Base-by-base conservation (phyloP, 2,113 vertebrate genomes). In the Heloderma charlesbogerti region DNA sequence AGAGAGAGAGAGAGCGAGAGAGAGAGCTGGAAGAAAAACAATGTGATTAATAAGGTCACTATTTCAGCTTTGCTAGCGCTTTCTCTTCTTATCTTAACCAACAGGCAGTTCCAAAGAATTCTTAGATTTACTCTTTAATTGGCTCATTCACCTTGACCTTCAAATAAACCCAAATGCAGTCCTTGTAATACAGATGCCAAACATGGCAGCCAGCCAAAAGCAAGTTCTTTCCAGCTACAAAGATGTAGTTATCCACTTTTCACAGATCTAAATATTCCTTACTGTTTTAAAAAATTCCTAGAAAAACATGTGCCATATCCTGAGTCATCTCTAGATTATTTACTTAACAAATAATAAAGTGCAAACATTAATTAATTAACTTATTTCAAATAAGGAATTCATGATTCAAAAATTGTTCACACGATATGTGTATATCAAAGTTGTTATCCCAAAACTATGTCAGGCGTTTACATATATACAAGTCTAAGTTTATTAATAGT, bases 71-170 rank as follows among this genome's bases (percentile, higher is more conserved):
- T 80, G 48, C 10, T 87, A 45, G 88, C 85, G n/a, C 16, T 92
- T 87, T 79, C 92, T n/a, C 91, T 80, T 88, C 82, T 79, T 93
- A 92, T 82, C 87, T 88, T 89, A 86, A 90, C 91, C 88, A 93
- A 10, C 34, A 83, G 95, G 92, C 94, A 87, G 37, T 80, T 92
- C 82, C 90, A 94, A 91, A 93, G 91, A 89, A 91, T 78, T 92
- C 89, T 4, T 60, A 88, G 94, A 93, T 71, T 93, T 90, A 93
- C 84, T 91, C 90, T 90, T 89, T 94, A 92, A 94, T 94, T 95
- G 94, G 92, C 89, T 94, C 90, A 86, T 93, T 97, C 92, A 96
- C 95, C 95, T 96, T 95, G 94, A 94, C 94, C 93, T 95, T 91
- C 94, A 93, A 54, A 91, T 91, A 78, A 93, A 96, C 94, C 90